These are phyloP conservation scores for Thalassaphorura encarpata DNA, from an alignment of 1,140 invertebrate genomes.

Conservation along the genomic window DNA sequence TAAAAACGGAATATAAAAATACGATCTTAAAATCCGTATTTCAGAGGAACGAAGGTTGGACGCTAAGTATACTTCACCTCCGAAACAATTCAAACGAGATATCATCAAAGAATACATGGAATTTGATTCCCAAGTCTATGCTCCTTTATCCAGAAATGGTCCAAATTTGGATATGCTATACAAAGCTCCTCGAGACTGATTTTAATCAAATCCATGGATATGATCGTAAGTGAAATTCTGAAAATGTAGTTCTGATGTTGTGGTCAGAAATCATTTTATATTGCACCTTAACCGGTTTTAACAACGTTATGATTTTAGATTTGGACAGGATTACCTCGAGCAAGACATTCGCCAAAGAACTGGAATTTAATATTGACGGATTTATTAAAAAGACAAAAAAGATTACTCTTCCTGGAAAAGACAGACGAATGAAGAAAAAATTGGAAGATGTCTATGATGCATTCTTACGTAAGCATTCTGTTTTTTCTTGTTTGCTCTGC, in stretches of 20 bases:
- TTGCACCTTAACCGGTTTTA: no score
- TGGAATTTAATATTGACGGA: not conserved
- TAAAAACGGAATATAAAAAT: not conserved
- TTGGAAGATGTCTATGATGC: not conserved
- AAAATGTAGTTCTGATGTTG: no score
- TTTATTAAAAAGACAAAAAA: not conserved
- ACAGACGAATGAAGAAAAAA: not conserved
- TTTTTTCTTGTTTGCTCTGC: no score
- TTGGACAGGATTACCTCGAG: no score
- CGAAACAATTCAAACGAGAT: not conserved
- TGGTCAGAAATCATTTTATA: no score
- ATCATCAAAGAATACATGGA: slow-evolving; percentile 15
- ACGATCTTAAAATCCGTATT: not conserved
- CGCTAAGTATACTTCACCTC: slow-evolving; percentile 5
- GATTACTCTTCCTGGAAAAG: not conserved
- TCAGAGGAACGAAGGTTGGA: slow-evolving; percentile 24
- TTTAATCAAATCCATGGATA: no score
- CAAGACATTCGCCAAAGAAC: no score
- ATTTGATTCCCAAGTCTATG: slow-evolving; percentile 20
- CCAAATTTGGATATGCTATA: no score
- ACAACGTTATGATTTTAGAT: no score
- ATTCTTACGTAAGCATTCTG: not conserved
- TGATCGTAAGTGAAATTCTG: no score
- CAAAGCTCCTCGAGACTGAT: no score
- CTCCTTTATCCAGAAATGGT: no score